phyloP scores from a whole-genome alignment of 2,888 invertebrate genomes.

The Cosmopolites sordidus region DNA sequence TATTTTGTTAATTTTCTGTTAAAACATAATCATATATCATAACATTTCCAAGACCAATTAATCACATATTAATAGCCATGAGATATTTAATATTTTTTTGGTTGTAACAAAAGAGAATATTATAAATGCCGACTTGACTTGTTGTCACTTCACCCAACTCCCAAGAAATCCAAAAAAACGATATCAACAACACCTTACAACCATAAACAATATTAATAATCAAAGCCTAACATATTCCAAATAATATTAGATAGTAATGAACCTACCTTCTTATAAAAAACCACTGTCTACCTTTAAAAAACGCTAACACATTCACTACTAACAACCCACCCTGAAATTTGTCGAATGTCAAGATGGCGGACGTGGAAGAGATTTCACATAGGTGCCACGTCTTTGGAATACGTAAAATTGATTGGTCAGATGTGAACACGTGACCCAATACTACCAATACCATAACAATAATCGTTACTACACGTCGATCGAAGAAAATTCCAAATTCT shows the following conservation, averaged over 20 bases:
- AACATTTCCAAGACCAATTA: no score
- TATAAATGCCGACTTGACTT: conserved; percentile 53
- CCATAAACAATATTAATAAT: background rate
- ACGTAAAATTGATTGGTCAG: conserved; percentile 35
- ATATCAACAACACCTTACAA: background rate
- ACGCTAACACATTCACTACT: conserved; percentile 64
- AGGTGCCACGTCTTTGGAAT: conserved; percentile 73
- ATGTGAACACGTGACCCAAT: conserved; percentile 35
- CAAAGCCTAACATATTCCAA: background rate
- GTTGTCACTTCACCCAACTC: conserved; percentile 54
- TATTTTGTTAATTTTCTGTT: conserved; percentile 26
- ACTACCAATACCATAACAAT: conserved; percentile 27
- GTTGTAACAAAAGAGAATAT: conserved; percentile 17
- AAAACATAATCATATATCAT: background rate
- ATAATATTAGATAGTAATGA: conserved; percentile 1
- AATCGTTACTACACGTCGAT: conserved; percentile 26
- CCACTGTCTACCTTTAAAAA: conserved; percentile 47
- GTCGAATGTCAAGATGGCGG: conserved; percentile 82
- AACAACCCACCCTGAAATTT: conserved; percentile 63
- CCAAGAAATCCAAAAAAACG: conserved; percentile 35
- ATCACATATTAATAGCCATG: no score
- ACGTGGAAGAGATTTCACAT: conserved; percentile 71
- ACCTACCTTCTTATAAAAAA: conserved; percentile 57
- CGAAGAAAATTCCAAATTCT: conserved; percentile 28
- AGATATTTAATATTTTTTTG: background rate